phyloP scores from a whole-genome alignment of 2,113 vertebrate species.

The Dasyurus viverrinus region DNA sequence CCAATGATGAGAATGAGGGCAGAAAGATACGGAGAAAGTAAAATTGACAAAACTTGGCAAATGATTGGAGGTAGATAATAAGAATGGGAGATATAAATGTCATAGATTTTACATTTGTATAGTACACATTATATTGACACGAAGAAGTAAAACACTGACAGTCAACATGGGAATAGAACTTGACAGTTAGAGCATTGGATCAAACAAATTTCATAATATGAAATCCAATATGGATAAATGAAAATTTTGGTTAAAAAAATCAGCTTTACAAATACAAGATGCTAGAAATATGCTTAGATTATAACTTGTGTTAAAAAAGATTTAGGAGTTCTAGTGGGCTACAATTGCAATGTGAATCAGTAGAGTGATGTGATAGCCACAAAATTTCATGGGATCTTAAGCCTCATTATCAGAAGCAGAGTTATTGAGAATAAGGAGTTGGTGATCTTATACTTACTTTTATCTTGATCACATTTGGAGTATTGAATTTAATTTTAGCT shows the following conservation, averaged over 20 bases:
- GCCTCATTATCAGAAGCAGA: not conserved
- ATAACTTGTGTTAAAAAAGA: not conserved
- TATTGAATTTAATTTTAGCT: not conserved
- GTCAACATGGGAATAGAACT: not conserved
- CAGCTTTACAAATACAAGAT: not conserved
- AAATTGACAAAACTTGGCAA: not conserved
- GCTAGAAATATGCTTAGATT: not conserved
- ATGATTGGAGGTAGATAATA: not conserved
- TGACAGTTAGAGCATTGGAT: not conserved
- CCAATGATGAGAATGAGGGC: not conserved
- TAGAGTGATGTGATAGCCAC: not conserved
- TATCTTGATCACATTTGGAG: not conserved
- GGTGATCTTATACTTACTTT: not conserved
- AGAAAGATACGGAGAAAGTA: not conserved
- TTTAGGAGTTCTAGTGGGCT: not conserved
- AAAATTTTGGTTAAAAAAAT: not conserved
- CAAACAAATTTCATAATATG: not conserved
- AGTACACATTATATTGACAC: not conserved
- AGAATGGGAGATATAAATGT: not conserved
- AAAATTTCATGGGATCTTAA: not conserved
- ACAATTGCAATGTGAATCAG: not conserved
- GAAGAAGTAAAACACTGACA: not conserved
- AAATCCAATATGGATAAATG: not conserved
- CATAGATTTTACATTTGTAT: not conserved
- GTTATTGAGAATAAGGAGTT: not conserved